These are phyloP conservation scores for Dipodomys merriami DNA, from an alignment of 2,113 vertebrate genomes.

Conservation along the genomic window DNA sequence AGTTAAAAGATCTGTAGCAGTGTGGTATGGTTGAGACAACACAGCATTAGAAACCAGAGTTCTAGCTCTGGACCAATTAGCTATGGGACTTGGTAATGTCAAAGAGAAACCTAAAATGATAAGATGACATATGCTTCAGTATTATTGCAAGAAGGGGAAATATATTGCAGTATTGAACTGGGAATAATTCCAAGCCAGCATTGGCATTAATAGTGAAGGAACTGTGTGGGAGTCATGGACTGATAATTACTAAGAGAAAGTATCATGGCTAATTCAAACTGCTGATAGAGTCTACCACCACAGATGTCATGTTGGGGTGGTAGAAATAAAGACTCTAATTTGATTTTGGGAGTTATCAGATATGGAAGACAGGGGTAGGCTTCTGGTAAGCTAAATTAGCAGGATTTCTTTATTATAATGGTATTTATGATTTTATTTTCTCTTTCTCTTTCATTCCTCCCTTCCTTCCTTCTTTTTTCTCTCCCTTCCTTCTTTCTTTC, in stretches of 20 bases:
- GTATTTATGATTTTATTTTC: not conserved
- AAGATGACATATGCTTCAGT: not conserved
- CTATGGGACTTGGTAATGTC: not conserved
- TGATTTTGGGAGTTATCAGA: not conserved
- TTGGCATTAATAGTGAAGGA: not conserved
- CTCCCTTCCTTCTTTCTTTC: no score
- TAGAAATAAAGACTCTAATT: not conserved
- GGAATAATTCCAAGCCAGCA: not conserved
- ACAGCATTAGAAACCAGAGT: not conserved
- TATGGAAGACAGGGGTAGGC: not conserved
- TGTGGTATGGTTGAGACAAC: not conserved
- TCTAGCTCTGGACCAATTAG: not conserved
- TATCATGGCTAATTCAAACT: not conserved
- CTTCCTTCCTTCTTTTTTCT: no score
- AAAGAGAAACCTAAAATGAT: not conserved
- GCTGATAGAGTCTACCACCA: not conserved
- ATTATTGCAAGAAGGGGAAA: not conserved
- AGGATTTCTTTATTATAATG: not conserved
- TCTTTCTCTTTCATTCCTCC: no score
- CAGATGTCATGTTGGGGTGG: not conserved
- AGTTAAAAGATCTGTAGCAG: not conserved
- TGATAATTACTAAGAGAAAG: not conserved
- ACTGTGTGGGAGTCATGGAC: not conserved
- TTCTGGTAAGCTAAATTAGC: not conserved
- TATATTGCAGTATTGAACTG: not conserved